These are phyloP conservation scores for Sebastes elongatus DNA, from an alignment of 2,797 vertebrate species.

Conservation along the genomic window DNA sequence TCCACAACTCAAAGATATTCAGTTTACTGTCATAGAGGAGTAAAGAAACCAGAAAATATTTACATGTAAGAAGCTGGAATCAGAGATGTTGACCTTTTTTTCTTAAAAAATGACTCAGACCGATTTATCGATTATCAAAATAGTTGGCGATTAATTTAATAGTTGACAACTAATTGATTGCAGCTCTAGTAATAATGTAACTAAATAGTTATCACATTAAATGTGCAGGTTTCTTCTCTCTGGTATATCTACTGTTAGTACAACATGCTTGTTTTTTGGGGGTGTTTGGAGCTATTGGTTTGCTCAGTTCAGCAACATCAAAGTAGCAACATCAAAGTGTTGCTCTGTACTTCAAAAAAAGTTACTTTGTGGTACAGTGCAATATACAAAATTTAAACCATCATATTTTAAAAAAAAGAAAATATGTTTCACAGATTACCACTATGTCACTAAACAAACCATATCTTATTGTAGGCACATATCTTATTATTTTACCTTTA, in stretches of 20 bases:
- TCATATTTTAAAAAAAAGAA: not conserved
- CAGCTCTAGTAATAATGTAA: no score
- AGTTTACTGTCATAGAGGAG: not conserved
- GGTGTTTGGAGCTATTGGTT: not conserved
- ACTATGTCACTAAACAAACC: not conserved
- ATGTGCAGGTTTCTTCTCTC: not conserved
- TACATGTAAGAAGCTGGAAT: no score
- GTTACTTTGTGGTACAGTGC: not conserved
- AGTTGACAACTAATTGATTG: no score
- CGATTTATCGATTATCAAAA: no score
- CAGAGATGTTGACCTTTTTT: no score
- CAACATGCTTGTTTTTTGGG: slow-evolving; percentile 12
- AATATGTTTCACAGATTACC: not conserved
- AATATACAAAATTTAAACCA: not conserved
- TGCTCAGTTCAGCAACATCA: slow-evolving; percentile 29
- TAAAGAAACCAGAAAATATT: not conserved
- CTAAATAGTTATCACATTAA: not conserved
- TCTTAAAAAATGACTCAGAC: no score
- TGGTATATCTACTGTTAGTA: not conserved
- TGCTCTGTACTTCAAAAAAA: slow-evolving; percentile 16
- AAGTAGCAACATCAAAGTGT: slow-evolving; percentile 35
- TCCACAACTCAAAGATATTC: no score
- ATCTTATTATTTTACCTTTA: not conserved
- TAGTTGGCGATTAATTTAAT: no score
- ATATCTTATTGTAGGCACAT: not conserved